phyloP scores from a whole-genome alignment of 2,888 invertebrate species.

The Epistrophella euchroma region DNA sequence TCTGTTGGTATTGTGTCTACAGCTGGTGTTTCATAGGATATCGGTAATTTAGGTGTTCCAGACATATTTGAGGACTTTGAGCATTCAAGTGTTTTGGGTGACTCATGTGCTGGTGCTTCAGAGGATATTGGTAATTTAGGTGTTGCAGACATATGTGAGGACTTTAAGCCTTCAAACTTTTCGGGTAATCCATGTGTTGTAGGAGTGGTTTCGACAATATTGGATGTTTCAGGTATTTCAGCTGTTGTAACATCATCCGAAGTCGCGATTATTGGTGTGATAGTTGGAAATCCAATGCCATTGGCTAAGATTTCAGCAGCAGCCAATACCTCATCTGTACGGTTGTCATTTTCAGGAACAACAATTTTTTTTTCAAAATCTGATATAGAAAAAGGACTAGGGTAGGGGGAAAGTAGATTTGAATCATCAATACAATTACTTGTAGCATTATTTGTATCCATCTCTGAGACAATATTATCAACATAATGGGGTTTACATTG shows the following conservation, averaged over 20 bases:
- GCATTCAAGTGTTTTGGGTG: neutral
- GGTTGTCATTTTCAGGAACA: conserved; percentile 36
- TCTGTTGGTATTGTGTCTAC: neutral
- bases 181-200: neutral
- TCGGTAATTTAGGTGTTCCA: neutral
- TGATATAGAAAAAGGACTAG: conserved; percentile 34
- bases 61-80: neutral
- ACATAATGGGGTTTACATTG: conserved; percentile 63
- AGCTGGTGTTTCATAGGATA: neutral
- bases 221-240: too few species aligned
- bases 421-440: conserved; percentile 29
- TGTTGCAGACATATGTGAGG: neutral
- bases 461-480: conserved; percentile 50
- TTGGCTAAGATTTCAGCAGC: conserved; percentile 62
- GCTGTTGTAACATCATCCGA: neutral
- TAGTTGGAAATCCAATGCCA: conserved; percentile 38
- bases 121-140: too few species aligned
- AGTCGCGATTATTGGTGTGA: neutral
- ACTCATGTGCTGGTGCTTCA: neutral
- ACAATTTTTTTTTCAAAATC: conserved; percentile 25
- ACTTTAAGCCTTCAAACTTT: neutral
- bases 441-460: conserved; percentile 33
- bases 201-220: neutral
- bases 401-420: conserved; percentile 34
- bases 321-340: conserved; percentile 53